Evolutionary conservation across 2,888 invertebrate species (phyloP), one percentile per base, ranked within the genome.

Genomic region (Eurytoma californica): DNA sequence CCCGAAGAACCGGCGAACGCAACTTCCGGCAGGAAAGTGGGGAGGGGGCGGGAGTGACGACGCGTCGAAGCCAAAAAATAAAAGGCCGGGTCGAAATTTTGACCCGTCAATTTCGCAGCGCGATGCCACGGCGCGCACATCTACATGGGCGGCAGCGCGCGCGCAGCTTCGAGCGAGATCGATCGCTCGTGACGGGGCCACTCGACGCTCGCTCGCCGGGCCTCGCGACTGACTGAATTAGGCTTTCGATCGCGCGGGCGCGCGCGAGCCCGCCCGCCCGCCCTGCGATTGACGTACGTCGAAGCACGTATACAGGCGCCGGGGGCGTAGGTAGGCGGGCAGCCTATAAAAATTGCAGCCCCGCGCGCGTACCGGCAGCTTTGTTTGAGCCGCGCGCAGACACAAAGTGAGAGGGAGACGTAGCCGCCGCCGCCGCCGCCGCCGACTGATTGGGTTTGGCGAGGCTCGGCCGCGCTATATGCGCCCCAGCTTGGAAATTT

Each of bases 211-310:
- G 66, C 53, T n/a, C n/a, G 53, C 53, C 53, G n/a, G 61, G 61
- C 47, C 47, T n/a, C 20, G 63, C 70, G 49, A 66, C 20, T 28
- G 61, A 63, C 69, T 47, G 63, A 69, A 69, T 69, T 69, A 55
- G 63, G 69, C 75, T 76, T 76, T 63, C 76, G 76, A 76, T 76
- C 67, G 60, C 20, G 39, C 57, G 24, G 1, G 24, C 18, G 30
- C 47, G n/a, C 67, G 14, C 20, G 47, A 14, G 12, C 0, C 47
- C 3, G 57, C 39, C 5, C 57, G 9, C 47, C 28, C 51, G 30
- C 24, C n/a, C 47, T 28, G 28, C 65, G 72, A 73, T 73, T 63
- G 72, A 73, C 72, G 65, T 47, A 30, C 72, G 24, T 39, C 58
- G 47, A 67, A 58, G 39, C 57, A 39, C 65, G 53, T 49, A 76